Evolutionary conservation across 2,888 invertebrate genomes (phyloP), one percentile per base, ranked within the genome.

Genomic region (Strigamia transsilvanica): DNA sequence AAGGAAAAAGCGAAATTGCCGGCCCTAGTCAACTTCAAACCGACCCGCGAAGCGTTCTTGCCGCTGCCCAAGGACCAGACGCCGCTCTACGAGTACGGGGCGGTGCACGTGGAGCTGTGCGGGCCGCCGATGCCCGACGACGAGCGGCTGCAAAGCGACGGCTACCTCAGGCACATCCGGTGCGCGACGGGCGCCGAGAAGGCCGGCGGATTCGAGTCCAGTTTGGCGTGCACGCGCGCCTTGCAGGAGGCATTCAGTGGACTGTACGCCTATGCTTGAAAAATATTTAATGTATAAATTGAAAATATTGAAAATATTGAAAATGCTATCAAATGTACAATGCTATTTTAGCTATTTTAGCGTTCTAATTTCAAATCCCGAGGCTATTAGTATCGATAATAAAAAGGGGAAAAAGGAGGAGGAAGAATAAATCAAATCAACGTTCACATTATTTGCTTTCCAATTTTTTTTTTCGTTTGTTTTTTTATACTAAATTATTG

Each of bases 121-220:
- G 97, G 97, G 0, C 97, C 97, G 0, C 87, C 88, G 0, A 91
- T 93, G 2, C 96, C 96, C 0, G 86, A 88, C 0, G 87, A 91
- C 82, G 88, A 90, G 1, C 92, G 94, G 79, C 90, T 97, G 27
- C 89, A 91, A 80, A 87, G 2, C 89, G 82, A 90, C 82, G 94
- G 94, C 2, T 97, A 94, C 87, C 89, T 94, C 83, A 87, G 90
- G 23, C 93, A 97, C 88, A 92, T 97, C 51, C 91, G 96, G 85
- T 86, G 89, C 2, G 94, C 95, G 85, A 92, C 90, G 46, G 90
- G 91, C 32, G 89, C 91, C 23, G 97, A 98, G 88, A 91, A 92
- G 84, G 96, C 96, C 0, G 97, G 97, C 12, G 98, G 98, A 0
- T 98, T 94, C 87, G 91, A 91, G n/a, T 91, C 94, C 0, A 91